These are phyloP conservation scores for Rhopalosiphum maidis DNA, from an alignment of 1,140 invertebrate genomes.

Conservation along the genomic window DNA sequence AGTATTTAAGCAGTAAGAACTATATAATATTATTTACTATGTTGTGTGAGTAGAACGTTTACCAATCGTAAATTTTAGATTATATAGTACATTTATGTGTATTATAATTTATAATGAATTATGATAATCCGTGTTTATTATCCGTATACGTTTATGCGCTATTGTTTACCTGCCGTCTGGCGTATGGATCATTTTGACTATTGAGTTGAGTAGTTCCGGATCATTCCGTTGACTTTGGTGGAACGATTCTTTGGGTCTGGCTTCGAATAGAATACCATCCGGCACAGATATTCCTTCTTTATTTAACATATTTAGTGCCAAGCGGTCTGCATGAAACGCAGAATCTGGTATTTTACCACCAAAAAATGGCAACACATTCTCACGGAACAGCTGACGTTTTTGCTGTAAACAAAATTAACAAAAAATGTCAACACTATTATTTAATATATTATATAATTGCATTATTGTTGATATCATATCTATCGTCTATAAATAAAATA, in stretches of 20 bases:
- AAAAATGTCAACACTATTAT: not conserved
- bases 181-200: slow-evolving; percentile 60
- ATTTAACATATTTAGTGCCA: slow-evolving; percentile 70
- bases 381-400: slow-evolving; percentile 72
- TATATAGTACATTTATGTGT: not conserved
- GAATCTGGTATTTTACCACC: slow-evolving; percentile 73
- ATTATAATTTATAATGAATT: not conserved
- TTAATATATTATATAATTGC: not conserved
- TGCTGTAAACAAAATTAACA: slow-evolving; percentile 61
- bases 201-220: slow-evolving; percentile 59
- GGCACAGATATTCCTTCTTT: slow-evolving; percentile 71
- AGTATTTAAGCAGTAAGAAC: not conserved
- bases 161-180: slow-evolving; percentile 59
- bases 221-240: slow-evolving; percentile 61
- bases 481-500: no score
- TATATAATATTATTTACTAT: not conserved
- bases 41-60: not conserved
- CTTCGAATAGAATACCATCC: slow-evolving; percentile 68
- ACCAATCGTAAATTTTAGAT: not conserved
- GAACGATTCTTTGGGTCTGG: slow-evolving; percentile 62
- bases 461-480: no score
- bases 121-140: not conserved
- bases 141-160: not conserved
- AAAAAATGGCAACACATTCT: slow-evolving; percentile 69
- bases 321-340: slow-evolving; percentile 70